Evolutionary conservation across 1,140 invertebrate species (phyloP).

Genomic region (Drosophila albomicans): DNA sequence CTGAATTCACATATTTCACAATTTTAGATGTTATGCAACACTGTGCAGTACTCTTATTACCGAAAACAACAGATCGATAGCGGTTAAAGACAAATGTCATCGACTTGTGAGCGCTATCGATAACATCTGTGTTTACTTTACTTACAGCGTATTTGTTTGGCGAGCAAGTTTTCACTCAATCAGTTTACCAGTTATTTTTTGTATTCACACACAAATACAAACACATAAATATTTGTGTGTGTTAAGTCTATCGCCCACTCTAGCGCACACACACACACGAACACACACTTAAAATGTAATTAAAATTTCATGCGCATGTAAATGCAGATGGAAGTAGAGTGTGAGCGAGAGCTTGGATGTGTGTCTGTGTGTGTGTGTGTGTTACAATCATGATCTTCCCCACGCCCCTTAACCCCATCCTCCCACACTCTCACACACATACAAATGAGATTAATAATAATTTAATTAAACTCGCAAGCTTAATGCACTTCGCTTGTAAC

Average conservation of each 20-base stretch:
- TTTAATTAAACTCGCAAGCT: slow-evolving; percentile 76
- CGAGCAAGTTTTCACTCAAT: background rate
- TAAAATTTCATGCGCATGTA: slow-evolving; percentile 56
- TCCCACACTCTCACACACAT: slow-evolving; percentile 25
- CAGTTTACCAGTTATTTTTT: background rate
- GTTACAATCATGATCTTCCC: slow-evolving; percentile 13
- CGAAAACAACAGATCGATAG: background rate
- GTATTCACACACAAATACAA: slow-evolving; percentile 1
- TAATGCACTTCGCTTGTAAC: slow-evolving; percentile 78
- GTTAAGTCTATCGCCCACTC: slow-evolving; percentile 2
- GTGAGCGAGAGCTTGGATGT: slow-evolving; percentile 4
- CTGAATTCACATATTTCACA: background rate
- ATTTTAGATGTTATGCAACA: too few species aligned
- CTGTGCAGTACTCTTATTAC: background rate
- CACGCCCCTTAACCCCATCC: background rate
- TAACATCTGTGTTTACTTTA: too few species aligned
- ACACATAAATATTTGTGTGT: background rate
- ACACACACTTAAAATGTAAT: slow-evolving; percentile 49
- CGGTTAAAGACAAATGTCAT: background rate
- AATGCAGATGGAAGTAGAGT: slow-evolving; percentile 51
- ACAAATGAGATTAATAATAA: slow-evolving; percentile 79
- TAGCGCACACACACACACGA: slow-evolving; percentile 13
- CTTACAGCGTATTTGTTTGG: background rate
- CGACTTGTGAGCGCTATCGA: background rate
- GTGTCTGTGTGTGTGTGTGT: slow-evolving; percentile 3